Percentiles rank a stretch among this genome's conserved stretches.
These are phyloP conservation scores for Danio jaintianensis DNA, from an alignment of 2,797 vertebrate genomes.

Conservation along the genomic window DNA sequence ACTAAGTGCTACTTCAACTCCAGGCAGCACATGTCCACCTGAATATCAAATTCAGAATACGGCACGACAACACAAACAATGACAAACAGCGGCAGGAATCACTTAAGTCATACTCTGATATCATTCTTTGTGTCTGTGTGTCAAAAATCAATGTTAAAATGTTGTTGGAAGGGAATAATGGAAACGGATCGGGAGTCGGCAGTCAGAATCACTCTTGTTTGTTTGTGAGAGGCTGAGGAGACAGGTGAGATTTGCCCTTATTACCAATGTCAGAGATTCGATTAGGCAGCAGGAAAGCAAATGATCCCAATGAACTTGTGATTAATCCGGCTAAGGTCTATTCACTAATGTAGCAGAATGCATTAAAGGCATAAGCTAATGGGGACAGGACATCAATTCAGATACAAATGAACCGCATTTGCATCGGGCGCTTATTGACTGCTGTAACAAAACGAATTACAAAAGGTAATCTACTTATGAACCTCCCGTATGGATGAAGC, in stretches of 20 bases:
- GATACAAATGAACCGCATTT: constrained; percentile 99
- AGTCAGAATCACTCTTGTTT: constrained; percentile 75
- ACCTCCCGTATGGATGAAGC: constrained; percentile 85
- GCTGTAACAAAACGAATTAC: constrained; percentile 93
- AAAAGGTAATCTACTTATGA: constrained; percentile 96
- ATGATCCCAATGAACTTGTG: constrained; percentile 97
- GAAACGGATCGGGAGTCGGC: constrained; percentile 60
- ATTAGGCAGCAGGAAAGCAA: constrained; percentile 87
- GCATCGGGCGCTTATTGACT: constrained; percentile 96
- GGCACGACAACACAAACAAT: constrained; percentile 46
- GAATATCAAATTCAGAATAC: constrained; percentile 47
- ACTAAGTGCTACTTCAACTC: constrained; percentile 58
- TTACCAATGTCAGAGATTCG: constrained; percentile 93
- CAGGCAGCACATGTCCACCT: constrained; percentile 53
- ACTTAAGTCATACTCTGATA: constrained; percentile 49
- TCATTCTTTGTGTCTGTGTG: constrained; percentile 50
- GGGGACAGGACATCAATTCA: constrained; percentile 99
- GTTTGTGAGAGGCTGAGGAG: constrained; percentile 78
- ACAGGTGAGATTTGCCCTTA: constrained; percentile 87
- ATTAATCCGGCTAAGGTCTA: constrained; percentile 96
- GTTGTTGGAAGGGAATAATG: constrained; percentile 62
- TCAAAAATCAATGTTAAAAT: constrained; percentile 64
- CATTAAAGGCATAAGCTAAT: constrained; percentile 99
- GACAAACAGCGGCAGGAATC: constrained; percentile 46
- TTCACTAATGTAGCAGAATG: constrained; percentile 96